phyloP scores from a whole-genome alignment of 2,113 vertebrate genomes.

The Paedocypris sp. region DNA sequence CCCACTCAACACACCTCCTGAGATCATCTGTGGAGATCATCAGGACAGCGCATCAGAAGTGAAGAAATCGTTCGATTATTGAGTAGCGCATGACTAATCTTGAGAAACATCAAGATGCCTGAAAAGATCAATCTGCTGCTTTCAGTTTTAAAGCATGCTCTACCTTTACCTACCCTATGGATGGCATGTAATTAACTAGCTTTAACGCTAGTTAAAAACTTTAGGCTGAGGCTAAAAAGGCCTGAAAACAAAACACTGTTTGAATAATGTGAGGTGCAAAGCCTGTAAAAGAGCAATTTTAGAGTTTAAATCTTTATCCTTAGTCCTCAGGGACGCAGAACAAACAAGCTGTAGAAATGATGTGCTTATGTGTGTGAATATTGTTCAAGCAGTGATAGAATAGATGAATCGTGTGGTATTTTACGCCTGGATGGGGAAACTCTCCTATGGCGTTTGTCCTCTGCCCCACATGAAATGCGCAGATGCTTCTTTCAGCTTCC shows the following conservation, averaged over 20 bases:
- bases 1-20: no score
- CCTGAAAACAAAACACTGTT: background rate
- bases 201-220: background rate
- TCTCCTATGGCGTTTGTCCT: slow-evolving; percentile 26
- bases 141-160: background rate
- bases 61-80: no score
- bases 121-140: no score
- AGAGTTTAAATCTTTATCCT: background rate
- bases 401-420: slow-evolving; percentile 16
- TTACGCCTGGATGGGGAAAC: slow-evolving; percentile 15
- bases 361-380: background rate
- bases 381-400: slow-evolving; percentile 1
- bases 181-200: no score
- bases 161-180: background rate
- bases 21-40: no score
- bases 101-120: no score
- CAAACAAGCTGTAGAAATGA: background rate
- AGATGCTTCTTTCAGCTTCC: slow-evolving; percentile 27
- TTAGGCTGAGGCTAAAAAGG: background rate
- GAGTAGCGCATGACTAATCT: no score
- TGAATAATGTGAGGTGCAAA: background rate
- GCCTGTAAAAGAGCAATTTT: background rate
- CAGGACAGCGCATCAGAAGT: no score
- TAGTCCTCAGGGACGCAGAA: background rate
- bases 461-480: slow-evolving; percentile 20